Base-by-base conservation (phyloP, 2,888 invertebrate species). In the Belgica antarctica region DNA sequence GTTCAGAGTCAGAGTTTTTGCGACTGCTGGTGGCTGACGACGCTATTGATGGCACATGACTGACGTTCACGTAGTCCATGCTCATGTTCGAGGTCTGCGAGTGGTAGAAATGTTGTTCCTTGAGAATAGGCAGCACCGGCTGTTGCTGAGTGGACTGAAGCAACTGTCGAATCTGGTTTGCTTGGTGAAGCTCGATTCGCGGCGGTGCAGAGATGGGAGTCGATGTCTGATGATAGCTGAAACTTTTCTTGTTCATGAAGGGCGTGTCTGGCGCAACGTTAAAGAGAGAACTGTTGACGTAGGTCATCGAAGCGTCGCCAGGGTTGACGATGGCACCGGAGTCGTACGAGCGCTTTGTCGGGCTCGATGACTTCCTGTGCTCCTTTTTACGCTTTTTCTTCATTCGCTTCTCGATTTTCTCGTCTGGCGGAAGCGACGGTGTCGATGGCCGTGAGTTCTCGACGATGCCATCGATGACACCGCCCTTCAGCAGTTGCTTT, bases 371-470 rank as follows among this genome's bases (percentile, higher is more conserved):
- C 78, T 84, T 78, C 79, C 84, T 82, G 77, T 85, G 80, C 31
- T 84, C 84, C 78, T 86, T 83, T 81, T 87, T 89, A 77, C 84
- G 87, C 77, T 81, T 84, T 73, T 79, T 82, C 75, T 77, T 79
- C 74, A 75, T 75, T 25, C 22, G 22, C 36, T 72, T 76, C 75
- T 79, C 78, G 1, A 73, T 71, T 19, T 72, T 74, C 41, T 76
- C 76, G 73, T 82, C 80, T 72, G 81, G 80, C 1, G 83, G 82
- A 52, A 83, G 76, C 65, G 83, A 79, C 0, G 88, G 88, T 1
- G 88, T 87, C 10, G 84, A 81, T 0, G 87, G 86, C n/a, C 87
- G 81, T 77, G 86, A 87, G 24, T 83, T 81, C 73, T 86, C 87
- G 59, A 83, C 83, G 47, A 87, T 84, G 24, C 84, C 83, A 12